Evolutionary conservation across 2,113 vertebrate genomes (phyloP), one percentile per base, ranked within the genome.

Genomic region (Gallinago media): DNA sequence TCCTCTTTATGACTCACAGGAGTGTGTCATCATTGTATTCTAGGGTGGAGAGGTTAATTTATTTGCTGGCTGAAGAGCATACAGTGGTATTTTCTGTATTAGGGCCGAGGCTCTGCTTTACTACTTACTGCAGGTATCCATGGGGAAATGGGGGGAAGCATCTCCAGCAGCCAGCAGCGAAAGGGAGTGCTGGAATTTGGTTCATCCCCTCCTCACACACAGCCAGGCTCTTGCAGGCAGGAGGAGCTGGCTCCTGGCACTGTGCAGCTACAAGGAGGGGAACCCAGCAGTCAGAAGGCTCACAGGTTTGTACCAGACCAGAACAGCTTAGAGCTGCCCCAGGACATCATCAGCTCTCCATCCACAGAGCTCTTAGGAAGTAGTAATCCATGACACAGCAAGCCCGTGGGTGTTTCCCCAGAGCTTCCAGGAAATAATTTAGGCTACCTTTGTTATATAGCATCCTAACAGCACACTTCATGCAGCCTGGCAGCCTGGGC

Each of bases 21-120:
- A 72, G 21, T 54, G 23, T 54, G 77, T 18, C 61, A 19, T 7
- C 17, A 0, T 15, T 1, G 59, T 32, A 13, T 62, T 62, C 13
- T 0, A 2, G 22, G 32, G 5, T 8, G 50, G 26, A 74, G 32
- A 44, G n/a, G 8, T 12, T 63, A 47, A 3, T 34, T 23, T 15
- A 1, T 46, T 22, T 29, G 5, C 68, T 6, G 61, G 23, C 50
- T 44, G 32, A 34, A 11, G 1, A 26, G 32, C 0, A 0, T 38
- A 17, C 7, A 12, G 4, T 26, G 15, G 4, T 44, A 5, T 26
- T 72, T 78, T 26, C 38, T 8, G 9, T 18, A 2, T 46, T 42
- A 8, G 18, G 32, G 17, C 29, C 50, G 68, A 62, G 70, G 46
- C 11, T 72, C 11, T 67, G 62, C 65, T 61, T 31, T 47, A 3